Base-by-base conservation (phyloP, 1,140 invertebrate species). In the Plodia interpunctella region DNA sequence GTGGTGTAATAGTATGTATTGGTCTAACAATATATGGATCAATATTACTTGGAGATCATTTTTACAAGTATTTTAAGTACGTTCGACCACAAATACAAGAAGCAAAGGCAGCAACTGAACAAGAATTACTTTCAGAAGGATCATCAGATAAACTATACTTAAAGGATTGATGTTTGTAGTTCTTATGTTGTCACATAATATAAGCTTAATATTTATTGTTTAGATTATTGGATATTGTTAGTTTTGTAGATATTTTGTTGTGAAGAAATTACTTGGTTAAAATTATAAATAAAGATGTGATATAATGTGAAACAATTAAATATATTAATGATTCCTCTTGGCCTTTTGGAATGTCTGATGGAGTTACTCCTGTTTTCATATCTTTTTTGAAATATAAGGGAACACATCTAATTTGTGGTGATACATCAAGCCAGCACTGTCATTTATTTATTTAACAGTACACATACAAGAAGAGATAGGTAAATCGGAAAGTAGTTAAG, bases 1-100 rank as follows among this genome's bases (percentile, higher is more conserved):
- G 89, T 32, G 79, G 77, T 62, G 91, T 92, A n/a, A 57, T 83
- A 32, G 83, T 84, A 38, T 92, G 91, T 70, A 68, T 92, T 38
- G 90, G 79, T 1, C 65, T 91, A 28, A 91, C 91, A 55, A 19
- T 91, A 6, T 90, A 89, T 80, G 91, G 90, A 20, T 71, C 80
- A 17, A 58, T 83, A 11, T 57, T 90, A 19, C 60, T 91, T 11
- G 88, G 79, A 19, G 76, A 90, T 53, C 80, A 90, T 74, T 78
- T 84, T 49, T 91, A 90, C 57, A 81, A 84, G 63, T 91, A 91
- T 66, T 87, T 86, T 52, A 90, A 75, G 58, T 85, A 88, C 66
- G 79, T 88, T 5, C 72, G 79, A 53, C 91, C 91, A 17, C 73
- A 87, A 72, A 76, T 83, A 63, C 66, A 88, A 58, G 76, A 83